phyloP scores from a whole-genome alignment of 2,113 vertebrate species.

The Lophius piscatorius region DNA sequence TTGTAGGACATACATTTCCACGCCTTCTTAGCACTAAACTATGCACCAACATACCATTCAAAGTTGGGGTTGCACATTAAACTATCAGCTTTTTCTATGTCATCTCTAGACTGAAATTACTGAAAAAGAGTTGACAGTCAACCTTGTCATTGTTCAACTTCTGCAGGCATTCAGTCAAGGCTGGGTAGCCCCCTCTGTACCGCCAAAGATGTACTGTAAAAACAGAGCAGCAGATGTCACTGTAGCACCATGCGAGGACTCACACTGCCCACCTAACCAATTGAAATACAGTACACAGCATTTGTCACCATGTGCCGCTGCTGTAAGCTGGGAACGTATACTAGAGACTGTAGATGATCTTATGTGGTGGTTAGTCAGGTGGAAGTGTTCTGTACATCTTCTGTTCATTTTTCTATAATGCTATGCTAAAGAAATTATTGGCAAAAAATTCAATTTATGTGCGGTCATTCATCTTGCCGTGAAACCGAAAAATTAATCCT shows the following conservation, averaged over 20 bases:
- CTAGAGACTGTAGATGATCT: constrained; percentile 11
- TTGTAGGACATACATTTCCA: neutral
- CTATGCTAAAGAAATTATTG: constrained; percentile 26
- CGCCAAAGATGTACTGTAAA: constrained; percentile 94
- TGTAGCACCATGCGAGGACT: constrained; percentile 28
- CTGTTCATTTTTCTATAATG: constrained; percentile 10
- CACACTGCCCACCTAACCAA: constrained; percentile 14
- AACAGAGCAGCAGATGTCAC: constrained; percentile 73
- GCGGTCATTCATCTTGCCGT: neutral
- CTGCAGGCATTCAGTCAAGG: constrained; percentile 89
- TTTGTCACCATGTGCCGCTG: constrained; percentile 10
- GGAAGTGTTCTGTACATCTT: constrained; percentile 2
- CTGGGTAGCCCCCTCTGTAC: constrained; percentile 93
- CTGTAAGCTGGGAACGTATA: neutral
- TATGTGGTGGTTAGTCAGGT: constrained; percentile 8
- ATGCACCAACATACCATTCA: neutral
- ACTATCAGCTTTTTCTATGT: neutral
- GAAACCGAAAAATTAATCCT: constrained; percentile 2
- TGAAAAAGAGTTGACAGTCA: constrained; percentile 14
- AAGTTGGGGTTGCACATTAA: neutral
- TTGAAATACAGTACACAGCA: neutral
- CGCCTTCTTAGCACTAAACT: neutral
- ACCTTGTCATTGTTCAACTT: constrained; percentile 91
- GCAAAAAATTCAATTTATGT: too few relatives aligned
- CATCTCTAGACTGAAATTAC: neutral